Conservation (phyloP, 35 echinoderm and acorn worm genomes). For the Lytechinus pictus region DNA sequence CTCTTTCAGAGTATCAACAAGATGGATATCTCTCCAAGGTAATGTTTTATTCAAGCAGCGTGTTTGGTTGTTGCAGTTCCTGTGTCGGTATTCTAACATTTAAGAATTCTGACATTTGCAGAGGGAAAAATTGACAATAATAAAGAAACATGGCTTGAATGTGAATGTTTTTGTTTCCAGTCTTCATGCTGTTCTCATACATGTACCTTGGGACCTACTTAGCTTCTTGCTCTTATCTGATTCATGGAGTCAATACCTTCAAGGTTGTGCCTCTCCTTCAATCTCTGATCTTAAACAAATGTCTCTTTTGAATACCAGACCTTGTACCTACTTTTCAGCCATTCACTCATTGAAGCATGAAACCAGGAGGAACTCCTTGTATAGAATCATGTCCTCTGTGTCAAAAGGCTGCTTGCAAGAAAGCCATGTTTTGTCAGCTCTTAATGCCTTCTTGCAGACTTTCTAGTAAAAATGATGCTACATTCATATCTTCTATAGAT, state of each 20-base stretch:
- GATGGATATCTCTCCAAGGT: neutral
- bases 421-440: neutral
- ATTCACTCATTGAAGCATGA: neutral
- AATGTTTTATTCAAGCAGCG: neutral
- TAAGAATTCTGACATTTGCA: neutral
- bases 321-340: neutral
- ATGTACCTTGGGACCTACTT: slow-evolving; percentile 17
- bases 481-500: neutral
- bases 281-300: slow-evolving; percentile 6
- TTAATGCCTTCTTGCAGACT: neutral
- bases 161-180: neutral
- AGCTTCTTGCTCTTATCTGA: neutral
- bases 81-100: slow-evolving; percentile 1
- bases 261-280: neutral
- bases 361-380: neutral
- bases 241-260: neutral
- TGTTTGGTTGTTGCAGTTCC: neutral
- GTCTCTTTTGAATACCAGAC: neutral
- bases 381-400: neutral
- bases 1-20: neutral
- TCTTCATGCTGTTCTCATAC: neutral
- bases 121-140: neutral
- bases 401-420: neutral
- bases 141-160: neutral
- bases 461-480: neutral